A percentile compares a stretch with the other conserved stretches of the same genome.
These are phyloP conservation scores for Solen grandis DNA, from an alignment of 1,140 invertebrate genomes.

Conservation along the genomic window DNA sequence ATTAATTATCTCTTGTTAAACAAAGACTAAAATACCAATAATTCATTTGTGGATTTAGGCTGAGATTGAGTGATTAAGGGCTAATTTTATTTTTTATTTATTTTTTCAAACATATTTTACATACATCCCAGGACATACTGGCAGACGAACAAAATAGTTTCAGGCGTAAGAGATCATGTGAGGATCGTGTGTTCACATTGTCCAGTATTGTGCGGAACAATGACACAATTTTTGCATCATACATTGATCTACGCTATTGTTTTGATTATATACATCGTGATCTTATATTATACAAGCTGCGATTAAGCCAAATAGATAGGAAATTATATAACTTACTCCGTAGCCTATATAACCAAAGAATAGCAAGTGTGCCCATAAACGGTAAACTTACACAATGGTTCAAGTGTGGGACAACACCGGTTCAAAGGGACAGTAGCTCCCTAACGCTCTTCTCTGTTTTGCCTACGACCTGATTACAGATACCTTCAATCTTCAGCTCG, in stretches of 20 bases:
- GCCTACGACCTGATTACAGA: constrained; percentile 10
- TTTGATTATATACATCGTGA: constrained; percentile 23
- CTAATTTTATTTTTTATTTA: too few relatives aligned
- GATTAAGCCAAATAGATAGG: constrained; percentile 24
- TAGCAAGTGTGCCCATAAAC: too few relatives aligned
- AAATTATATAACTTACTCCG: constrained; percentile 44
- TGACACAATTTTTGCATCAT: constrained; percentile 24
- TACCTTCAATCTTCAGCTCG: constrained; percentile 30
- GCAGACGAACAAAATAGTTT: constrained; percentile 50
- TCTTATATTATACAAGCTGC: constrained; percentile 23
- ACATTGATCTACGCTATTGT: constrained; percentile 4
- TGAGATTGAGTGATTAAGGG: too few relatives aligned
- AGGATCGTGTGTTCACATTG: constrained; percentile 40
- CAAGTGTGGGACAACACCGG: too few relatives aligned
- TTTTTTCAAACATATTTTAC: too few relatives aligned
- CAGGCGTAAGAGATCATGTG: constrained; percentile 12
- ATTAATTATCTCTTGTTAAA: too few relatives aligned
- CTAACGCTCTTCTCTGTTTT: constrained; percentile 55
- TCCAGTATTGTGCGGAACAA: constrained; percentile 46
- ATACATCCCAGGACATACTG: too few relatives aligned
- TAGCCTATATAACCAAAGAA: too few relatives aligned
- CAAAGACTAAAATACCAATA: too few relatives aligned
- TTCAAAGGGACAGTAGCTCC: constrained; percentile 13
- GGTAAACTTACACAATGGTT: too few relatives aligned
- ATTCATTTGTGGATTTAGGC: too few relatives aligned